phyloP scores from a whole-genome alignment of 2,113 vertebrate genomes.

The Labeo catla region DNA sequence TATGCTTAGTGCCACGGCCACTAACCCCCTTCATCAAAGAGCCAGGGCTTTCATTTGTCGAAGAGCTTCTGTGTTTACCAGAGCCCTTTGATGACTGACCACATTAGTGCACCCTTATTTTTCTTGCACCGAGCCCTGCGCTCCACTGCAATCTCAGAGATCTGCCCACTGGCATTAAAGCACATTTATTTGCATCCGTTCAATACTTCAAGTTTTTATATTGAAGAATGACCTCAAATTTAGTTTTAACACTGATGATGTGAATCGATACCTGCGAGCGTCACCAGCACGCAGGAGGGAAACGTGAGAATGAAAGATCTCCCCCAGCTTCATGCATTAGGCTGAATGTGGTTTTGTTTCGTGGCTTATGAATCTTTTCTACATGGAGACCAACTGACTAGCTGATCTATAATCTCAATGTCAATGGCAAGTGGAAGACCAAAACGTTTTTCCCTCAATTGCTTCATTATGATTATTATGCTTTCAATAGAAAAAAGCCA shows the following conservation, averaged over 20 bases:
- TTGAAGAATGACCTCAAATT: not conserved
- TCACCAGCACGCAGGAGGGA: not conserved
- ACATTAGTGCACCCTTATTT: conserved; percentile 15
- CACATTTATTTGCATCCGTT: conserved; percentile 2
- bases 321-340: not conserved
- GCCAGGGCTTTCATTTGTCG: conserved; percentile 9
- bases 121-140: not conserved
- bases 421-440: conserved; percentile 43
- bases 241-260: conserved; percentile 12
- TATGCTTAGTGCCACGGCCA: conserved; percentile 16
- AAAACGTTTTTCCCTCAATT: conserved; percentile 59
- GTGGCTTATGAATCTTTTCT: not conserved
- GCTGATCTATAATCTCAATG: conserved; percentile 42
- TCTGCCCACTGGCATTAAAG: conserved; percentile 7
- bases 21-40: conserved; percentile 21
- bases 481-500: conserved; percentile 38
- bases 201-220: conserved; percentile 10
- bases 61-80: conserved; percentile 38
- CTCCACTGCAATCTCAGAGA: conserved; percentile 24
- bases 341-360: conserved; percentile 1
- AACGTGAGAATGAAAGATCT: not conserved
- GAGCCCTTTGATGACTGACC: conserved; percentile 67
- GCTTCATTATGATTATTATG: conserved; percentile 70
- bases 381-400: conserved; percentile 8
- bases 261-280: not conserved